These are phyloP conservation scores for Lycorma delicatula DNA, from an alignment of 1,140 invertebrate species.

Conservation along the genomic window DNA sequence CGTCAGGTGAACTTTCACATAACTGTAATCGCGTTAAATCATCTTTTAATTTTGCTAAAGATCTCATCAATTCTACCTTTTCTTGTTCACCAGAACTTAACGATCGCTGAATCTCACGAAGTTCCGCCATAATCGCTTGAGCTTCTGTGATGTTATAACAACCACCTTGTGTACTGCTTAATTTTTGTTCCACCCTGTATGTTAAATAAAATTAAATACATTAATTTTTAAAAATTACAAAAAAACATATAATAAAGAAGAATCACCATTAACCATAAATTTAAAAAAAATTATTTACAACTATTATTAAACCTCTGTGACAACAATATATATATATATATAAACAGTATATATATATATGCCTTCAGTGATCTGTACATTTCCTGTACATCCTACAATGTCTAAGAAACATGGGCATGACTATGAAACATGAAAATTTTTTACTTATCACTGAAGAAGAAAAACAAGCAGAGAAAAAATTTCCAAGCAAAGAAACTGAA, in stretches of 20 bases:
- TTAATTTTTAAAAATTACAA: neutral
- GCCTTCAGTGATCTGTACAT: too few species aligned
- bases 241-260: constrained; percentile 7
- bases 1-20: constrained; percentile 69
- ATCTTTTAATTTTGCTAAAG: constrained; percentile 84
- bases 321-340: too few species aligned
- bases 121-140: constrained; percentile 85
- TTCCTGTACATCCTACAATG: too few species aligned
- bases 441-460: too few species aligned
- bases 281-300: too few species aligned
- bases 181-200: constrained; percentile 81
- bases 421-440: too few species aligned
- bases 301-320: too few species aligned
- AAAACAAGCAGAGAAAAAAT: too few species aligned
- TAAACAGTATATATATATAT: too few species aligned
- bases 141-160: constrained; percentile 90
- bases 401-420: too few species aligned
- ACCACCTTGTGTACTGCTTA: constrained; percentile 62
- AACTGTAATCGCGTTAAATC: constrained; percentile 79
- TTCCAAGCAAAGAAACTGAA: too few species aligned
- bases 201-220: constrained; percentile 18
- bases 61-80: constrained; percentile 88
- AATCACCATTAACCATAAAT: neutral
- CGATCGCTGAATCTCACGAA: constrained; percentile 87
- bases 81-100: constrained; percentile 85